A percentile compares a stretch with the other conserved stretches of the same genome.
phyloP scores from a whole-genome alignment of 2,113 vertebrate genomes.

The Phylloscopus trochiloides region DNA sequence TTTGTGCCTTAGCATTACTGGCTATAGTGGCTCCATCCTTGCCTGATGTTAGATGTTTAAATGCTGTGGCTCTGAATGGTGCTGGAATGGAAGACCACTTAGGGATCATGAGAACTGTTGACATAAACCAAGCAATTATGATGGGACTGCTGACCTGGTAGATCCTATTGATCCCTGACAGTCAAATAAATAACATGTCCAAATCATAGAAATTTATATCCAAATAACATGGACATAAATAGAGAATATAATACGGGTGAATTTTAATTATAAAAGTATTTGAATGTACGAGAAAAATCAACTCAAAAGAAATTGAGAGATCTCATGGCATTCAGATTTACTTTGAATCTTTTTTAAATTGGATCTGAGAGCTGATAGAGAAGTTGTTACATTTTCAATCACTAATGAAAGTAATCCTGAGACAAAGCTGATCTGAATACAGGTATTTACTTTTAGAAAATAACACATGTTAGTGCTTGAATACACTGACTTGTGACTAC shows the following conservation, averaged over 20 bases:
- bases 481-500: neutral
- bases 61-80: neutral
- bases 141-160: neutral
- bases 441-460: neutral
- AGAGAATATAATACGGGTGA: neutral
- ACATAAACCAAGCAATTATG: neutral
- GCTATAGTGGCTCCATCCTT: constrained; percentile 11
- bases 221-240: neutral
- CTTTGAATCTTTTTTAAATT: neutral
- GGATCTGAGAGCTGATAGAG: neutral
- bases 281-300: neutral
- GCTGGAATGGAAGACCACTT: neutral
- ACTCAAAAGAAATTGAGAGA: neutral
- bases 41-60: constrained; percentile 25
- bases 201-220: neutral
- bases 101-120: neutral
- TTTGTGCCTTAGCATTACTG: constrained; percentile 32
- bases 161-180: neutral
- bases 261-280: neutral
- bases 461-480: neutral
- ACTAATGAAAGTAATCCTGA: neutral
- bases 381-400: neutral
- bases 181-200: neutral
- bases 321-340: neutral
- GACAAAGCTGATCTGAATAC: neutral